Base-by-base conservation (phyloP, 1,140 invertebrate genomes). In the Drosophila littoralis region DNA sequence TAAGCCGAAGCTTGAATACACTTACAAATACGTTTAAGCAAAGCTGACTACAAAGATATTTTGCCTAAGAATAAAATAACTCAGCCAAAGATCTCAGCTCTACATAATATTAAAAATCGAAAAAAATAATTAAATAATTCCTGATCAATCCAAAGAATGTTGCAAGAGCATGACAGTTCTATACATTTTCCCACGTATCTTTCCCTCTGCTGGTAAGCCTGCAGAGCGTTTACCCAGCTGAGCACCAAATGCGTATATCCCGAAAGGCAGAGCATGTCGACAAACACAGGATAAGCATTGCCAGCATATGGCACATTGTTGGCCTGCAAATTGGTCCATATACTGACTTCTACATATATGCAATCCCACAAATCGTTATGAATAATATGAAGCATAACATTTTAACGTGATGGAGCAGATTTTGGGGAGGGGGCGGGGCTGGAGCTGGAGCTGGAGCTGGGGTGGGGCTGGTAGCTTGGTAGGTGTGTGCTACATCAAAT, bases 351-450 rank as follows among this genome's bases (percentile, higher is more conserved):
- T 50, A 40, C 22, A 5, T 28, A 28, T 35, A 15, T 42, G 35
- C 71, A 22, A 60, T 60, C 6, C 65, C 82, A 60, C 76, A 78
- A 81, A 78, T 72, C 70, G 67, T 66, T 79, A 72, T 79, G 82
- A 82, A 82, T 79, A 79, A 85, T 71, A 82, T 69, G 48, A 35
- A 65, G 59, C 54, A 45, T 55, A 61, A 75, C 72, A 80, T 73
- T 74, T 50, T 12, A 54, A 65, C 12, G 42, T 17, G 12, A 35
- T 7, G 32, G 12, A 7, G 15, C 15, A 32, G 10, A 7, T 7
- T 22, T 1, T 7, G 7, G 28, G n/a, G 12, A 9, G 6, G 15
- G 0, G n/a, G 9, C 2, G 12, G n/a, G 8, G 15, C 2, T n/a
- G 36, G 8, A 6, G n/a, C 15, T 9, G 9, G 9, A 9, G 10